A percentile compares a stretch with the other conserved stretches of the same genome.
Conservation (phyloP, 2,113 vertebrate species). For the Sarotherodon lohbergeri region DNA sequence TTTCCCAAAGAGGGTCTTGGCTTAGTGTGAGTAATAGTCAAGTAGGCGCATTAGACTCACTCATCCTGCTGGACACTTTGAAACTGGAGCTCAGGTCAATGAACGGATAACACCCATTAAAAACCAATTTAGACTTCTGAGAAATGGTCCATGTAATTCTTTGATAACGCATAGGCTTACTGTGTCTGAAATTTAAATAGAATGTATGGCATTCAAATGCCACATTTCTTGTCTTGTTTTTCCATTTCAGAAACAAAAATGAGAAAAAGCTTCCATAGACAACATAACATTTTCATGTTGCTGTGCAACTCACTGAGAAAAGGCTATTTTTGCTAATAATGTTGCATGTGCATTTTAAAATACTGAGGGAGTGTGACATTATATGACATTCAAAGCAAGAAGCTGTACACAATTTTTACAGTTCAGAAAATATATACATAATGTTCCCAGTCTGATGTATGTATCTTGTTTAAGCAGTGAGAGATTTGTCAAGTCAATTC, state of each 20-base stretch:
- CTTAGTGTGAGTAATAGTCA: constrained; percentile 52
- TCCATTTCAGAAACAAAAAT: background rate
- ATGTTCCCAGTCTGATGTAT: background rate
- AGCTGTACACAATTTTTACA: background rate
- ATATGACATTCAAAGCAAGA: background rate
- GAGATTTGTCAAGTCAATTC: background rate
- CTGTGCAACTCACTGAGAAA: background rate
- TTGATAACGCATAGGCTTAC: background rate
- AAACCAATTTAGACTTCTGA: constrained; percentile 34
- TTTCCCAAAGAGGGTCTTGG: constrained; percentile 39
- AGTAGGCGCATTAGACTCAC: constrained; percentile 21
- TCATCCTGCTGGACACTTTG: constrained; percentile 33
- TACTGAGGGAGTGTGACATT: background rate
- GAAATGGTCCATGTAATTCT: constrained; percentile 17
- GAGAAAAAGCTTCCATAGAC: background rate
- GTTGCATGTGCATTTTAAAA: background rate
- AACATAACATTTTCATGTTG: background rate
- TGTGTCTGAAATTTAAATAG: background rate
- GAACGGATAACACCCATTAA: background rate
- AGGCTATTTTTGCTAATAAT: background rate
- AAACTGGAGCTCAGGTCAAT: constrained; percentile 38
- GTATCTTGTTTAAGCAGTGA: background rate
- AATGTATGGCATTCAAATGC: background rate
- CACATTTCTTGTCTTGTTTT: background rate
- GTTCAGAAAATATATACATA: background rate